Evolutionary conservation across 2,113 vertebrate genomes (phyloP), one percentile per base, ranked within the genome.

Genomic region (Dipodomys merriami): DNA sequence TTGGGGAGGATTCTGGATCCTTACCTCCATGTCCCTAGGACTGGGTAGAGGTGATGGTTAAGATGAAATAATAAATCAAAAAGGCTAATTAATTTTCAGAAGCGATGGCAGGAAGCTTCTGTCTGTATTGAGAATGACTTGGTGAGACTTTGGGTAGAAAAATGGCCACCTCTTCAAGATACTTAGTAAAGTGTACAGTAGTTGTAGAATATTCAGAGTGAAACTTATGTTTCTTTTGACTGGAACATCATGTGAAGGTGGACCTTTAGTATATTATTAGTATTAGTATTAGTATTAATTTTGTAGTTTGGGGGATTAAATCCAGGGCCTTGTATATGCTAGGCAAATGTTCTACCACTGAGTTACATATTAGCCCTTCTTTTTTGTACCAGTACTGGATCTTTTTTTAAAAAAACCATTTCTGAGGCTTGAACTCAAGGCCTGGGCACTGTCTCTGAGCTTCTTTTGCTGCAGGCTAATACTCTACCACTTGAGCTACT

Each of bases 191-290:
- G 35, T 72, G 76, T 57, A 53, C 2, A 19, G 87, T 64, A 44
- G 46, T 74, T 88, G 91, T 64, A 89, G 84, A 25, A 19, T 60
- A 90, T 25, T 87, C 69, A 73, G 80, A 65, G 60, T 88, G 92
- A 46, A 69, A 71, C 11, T 79, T 79, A 27, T 9, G 6, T 86
- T 80, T 94, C 65, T 77, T 83, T 94, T 84, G 62, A 89, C 12
- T 27, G 62, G 80, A 35, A 85, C 7, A 33, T 25, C 6, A 65
- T 1, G 2, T 65, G 20, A 77, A 77, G 74, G 77, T 46, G 65
- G 27, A 72, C n/a, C 15, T 57, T 57, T 16, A 15, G 53, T 57
- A 15, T 16, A 57, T 57, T 57, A 57, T 16, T 39, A 39, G 35
- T 57, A 16, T 57, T 39, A 39, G 35, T 57, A 16, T 57, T 57